Base-by-base conservation (phyloP, 1,140 invertebrate genomes). In the Drosophila melanica region DNA sequence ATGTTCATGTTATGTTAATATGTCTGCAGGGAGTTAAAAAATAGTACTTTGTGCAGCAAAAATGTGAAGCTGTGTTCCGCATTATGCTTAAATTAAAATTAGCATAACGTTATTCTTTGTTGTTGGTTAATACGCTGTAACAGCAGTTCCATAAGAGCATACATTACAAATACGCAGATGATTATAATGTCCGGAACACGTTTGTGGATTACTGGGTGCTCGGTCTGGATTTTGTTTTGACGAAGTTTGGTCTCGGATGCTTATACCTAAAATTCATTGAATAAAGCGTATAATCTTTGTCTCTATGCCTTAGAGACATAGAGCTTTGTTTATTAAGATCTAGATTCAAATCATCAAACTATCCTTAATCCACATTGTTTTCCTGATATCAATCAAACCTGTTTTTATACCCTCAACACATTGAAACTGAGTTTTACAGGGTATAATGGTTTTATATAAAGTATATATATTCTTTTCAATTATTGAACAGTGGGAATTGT, bases 51-150 rank as follows among this genome's bases (percentile, higher is more conserved):
- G 3, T 9, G 9, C n/a, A 20, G 37, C 30, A 73, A 78, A 57
- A 71, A 39, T 4, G 63, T 47, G 27, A 55, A 62, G 77, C 41
- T 64, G 27, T 41, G 60, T 87, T 78, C 82, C 66, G 82, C 78
- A 79, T 81, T 79, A 70, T 87, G 82, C 75, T 73, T 48, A 54
- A 71, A 77, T 77, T 75, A 72, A 73, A 84, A 84, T 89, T 89
- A 80, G 80, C 84, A 89, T 89, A 89, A 82, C 69, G 84, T 87
- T 79, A 76, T 77, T 89, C n/a, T 89, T 79, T 77, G 73, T 67
- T 69, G 65, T 62, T 39, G 58, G 20, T 10, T 57, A 27, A 44
- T 27, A 39, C 27, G 10, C 54, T 16, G 23, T 12, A 16, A 12
- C 37, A 42, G 54, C 37, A 57, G 54, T 39, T 41, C n/a, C 41